A percentile compares a stretch with the other conserved stretches of the same genome.
phyloP scores from a whole-genome alignment of 2,113 vertebrate genomes.

The Spermophilus dauricus region DNA sequence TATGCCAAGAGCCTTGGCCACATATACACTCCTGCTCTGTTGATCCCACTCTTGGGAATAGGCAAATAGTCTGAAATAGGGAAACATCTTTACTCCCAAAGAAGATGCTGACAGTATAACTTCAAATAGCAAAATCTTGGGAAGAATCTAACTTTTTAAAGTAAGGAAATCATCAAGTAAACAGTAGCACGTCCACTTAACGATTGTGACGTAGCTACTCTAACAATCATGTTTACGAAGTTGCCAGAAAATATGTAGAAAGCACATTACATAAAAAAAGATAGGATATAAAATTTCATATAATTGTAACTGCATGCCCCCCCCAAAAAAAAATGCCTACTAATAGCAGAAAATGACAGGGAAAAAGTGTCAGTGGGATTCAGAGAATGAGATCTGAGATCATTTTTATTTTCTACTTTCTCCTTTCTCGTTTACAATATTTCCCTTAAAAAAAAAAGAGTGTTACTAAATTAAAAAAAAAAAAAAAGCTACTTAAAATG shows the following conservation, averaged over 20 bases:
- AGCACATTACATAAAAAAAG: not conserved
- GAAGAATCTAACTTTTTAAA: conserved; percentile 52
- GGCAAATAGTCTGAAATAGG: not conserved
- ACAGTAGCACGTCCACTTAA: not conserved
- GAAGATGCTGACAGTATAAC: not conserved
- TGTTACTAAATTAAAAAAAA: not conserved
- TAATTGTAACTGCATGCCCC: not conserved
- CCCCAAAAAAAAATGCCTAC: too few relatives aligned
- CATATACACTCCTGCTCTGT: not conserved
- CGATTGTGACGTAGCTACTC: not conserved
- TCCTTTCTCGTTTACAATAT: not conserved
- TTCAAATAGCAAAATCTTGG: conserved; percentile 45
- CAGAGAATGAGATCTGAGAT: not conserved
- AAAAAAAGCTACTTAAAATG: not conserved
- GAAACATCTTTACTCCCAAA: conserved; percentile 28
- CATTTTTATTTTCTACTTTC: not conserved
- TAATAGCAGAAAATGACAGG: not conserved
- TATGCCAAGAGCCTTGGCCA: not conserved
- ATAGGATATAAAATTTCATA: not conserved
- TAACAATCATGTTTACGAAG: not conserved
- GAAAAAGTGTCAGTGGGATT: not conserved
- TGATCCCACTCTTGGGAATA: not conserved
- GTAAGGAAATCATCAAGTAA: conserved; percentile 1
- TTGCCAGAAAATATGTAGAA: not conserved
- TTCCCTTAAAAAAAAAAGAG: not conserved